These are phyloP conservation scores for Lochmaea capreae DNA, from an alignment of 2,888 invertebrate genomes.

Conservation along the genomic window DNA sequence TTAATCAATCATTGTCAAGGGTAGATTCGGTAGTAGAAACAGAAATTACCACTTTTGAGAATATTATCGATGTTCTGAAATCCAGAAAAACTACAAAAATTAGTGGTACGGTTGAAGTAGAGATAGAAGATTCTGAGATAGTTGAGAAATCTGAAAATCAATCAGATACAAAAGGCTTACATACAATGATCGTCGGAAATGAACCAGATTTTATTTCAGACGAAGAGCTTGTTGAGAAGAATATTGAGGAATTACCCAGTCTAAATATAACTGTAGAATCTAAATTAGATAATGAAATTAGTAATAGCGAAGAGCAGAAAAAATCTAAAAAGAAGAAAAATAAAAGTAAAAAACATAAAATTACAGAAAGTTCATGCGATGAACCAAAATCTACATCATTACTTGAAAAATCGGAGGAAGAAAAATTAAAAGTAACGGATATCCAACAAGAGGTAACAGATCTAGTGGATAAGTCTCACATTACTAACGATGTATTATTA, in stretches of 20 bases:
- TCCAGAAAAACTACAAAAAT: conserved; percentile 41
- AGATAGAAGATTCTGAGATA: neutral
- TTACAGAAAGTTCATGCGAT: conserved; percentile 4
- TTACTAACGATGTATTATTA: conserved; percentile 40
- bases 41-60: conserved; percentile 62
- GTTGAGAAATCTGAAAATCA: conserved; percentile 5
- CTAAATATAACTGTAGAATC: neutral
- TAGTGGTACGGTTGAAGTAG: conserved; percentile 4
- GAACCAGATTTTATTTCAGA: conserved; percentile 45
- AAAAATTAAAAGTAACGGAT: conserved; percentile 5
- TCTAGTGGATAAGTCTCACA: neutral
- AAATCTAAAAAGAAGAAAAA: conserved; percentile 25
- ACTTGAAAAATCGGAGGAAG: conserved; percentile 17
- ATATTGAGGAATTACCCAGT: conserved; percentile 30
- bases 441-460: conserved; percentile 2
- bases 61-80: conserved; percentile 61
- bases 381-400: neutral
- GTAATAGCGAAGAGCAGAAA: neutral
- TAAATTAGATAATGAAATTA: neutral
- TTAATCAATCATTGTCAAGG: conserved; percentile 55
- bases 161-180: conserved; percentile 26
- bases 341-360: conserved; percentile 13
- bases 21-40: conserved; percentile 62
- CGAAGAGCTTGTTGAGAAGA: conserved; percentile 42
- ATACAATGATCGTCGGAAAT: conserved; percentile 30